phyloP scores from a whole-genome alignment of 2,113 vertebrate genomes.

The Sceloporus undulatus region DNA sequence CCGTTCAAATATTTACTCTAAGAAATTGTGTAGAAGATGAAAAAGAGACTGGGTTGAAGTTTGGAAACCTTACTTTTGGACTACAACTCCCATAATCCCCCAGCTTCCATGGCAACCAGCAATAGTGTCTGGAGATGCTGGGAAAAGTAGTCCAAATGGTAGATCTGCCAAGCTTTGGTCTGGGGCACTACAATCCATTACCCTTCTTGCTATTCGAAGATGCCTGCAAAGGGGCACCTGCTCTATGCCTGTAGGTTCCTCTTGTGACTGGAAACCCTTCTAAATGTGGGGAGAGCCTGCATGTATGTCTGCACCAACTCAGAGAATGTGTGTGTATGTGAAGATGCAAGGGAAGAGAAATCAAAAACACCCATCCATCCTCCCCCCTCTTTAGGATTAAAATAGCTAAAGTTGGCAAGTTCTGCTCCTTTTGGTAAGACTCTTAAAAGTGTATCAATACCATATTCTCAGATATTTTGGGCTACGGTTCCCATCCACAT shows the following conservation, averaged over 20 bases:
- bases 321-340: background rate
- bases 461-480: no score
- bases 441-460: background rate
- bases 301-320: background rate
- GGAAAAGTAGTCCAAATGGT: no score
- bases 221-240: background rate
- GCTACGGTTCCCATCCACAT: no score
- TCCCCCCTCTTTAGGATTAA: no score
- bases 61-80: background rate
- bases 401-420: background rate
- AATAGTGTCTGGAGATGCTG: background rate
- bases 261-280: background rate
- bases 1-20: no score
- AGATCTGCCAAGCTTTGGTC: no score
- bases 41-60: no score
- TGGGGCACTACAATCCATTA: background rate
- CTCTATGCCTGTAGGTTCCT: background rate
- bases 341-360: background rate
- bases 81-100: background rate
- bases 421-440: background rate
- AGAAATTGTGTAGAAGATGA: no score
- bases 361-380: no score
- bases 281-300: background rate
- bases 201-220: background rate
- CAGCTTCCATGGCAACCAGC: background rate